phyloP scores from a whole-genome alignment of 1,140 invertebrate species.

The Druon quercuslanigerum region DNA sequence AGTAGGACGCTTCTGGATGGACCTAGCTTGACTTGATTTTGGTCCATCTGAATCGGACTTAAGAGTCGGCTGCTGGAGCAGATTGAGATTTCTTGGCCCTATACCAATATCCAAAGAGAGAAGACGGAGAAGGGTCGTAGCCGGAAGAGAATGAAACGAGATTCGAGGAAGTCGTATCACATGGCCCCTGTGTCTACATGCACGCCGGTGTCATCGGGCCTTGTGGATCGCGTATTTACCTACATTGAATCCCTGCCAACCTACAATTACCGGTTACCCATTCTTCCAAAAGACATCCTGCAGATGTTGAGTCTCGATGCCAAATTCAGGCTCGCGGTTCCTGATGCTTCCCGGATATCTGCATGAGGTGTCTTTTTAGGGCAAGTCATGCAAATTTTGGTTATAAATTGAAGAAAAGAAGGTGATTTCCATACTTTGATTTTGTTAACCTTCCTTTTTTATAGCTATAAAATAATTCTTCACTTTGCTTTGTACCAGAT shows the following conservation, averaged over 20 bases:
- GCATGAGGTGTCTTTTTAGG: slow-evolving; percentile 53
- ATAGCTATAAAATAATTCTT: too few relatives aligned
- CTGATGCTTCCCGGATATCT: slow-evolving; percentile 60
- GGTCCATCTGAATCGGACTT: slow-evolving; percentile 68
- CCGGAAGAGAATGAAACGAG: slow-evolving; percentile 38
- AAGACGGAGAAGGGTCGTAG: slow-evolving; percentile 44
- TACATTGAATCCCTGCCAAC: slow-evolving; percentile 76
- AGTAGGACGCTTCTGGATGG: slow-evolving; percentile 33
- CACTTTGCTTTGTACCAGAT: too few relatives aligned
- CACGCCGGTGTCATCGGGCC: slow-evolving; percentile 50
- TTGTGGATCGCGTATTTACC: slow-evolving; percentile 67
- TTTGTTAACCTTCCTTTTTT: too few relatives aligned
- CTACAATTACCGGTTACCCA: slow-evolving; percentile 75
- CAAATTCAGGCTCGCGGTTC: slow-evolving; percentile 64
- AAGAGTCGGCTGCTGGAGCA: slow-evolving; percentile 57
- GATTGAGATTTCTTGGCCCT: slow-evolving; percentile 72
- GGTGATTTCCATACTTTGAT: too few relatives aligned
- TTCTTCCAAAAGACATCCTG: slow-evolving; percentile 59
- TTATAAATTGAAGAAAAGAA: too few relatives aligned
- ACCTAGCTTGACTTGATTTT: slow-evolving; percentile 49
- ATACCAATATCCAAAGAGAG: slow-evolving; percentile 67
- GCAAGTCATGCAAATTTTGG: too few relatives aligned
- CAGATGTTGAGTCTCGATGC: slow-evolving; percentile 59
- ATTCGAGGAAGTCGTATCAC: slow-evolving; percentile 58
- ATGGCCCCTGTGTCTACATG: slow-evolving; percentile 65